These are phyloP conservation scores for Drosophila pseudotakahashii DNA, from an alignment of 2,888 invertebrate species.

Conservation along the genomic window DNA sequence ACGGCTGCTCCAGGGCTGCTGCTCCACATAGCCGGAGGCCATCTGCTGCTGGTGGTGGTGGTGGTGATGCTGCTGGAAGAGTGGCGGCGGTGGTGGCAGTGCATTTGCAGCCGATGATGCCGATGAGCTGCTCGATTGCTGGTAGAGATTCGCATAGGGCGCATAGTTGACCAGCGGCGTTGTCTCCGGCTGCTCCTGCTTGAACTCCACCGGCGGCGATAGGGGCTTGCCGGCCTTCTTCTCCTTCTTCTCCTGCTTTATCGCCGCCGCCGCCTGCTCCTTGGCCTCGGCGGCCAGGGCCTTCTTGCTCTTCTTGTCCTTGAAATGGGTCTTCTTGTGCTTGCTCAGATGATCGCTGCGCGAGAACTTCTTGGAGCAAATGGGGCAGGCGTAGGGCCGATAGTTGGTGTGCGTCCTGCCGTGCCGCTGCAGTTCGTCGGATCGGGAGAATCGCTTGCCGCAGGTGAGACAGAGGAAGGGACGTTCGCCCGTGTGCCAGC, in stretches of 20 bases:
- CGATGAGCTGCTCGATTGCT: slow-evolving; percentile 46
- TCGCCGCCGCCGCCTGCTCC: slow-evolving; percentile 60
- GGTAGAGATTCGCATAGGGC: slow-evolving; percentile 75
- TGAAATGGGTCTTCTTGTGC: slow-evolving; percentile 93
- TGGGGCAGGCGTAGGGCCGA: slow-evolving; percentile 93
- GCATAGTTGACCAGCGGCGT: slow-evolving; percentile 42
- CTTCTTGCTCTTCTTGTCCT: slow-evolving; percentile 83
- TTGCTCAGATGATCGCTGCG: slow-evolving; percentile 97
- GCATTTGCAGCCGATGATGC: not conserved
- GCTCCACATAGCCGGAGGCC: slow-evolving; percentile 42
- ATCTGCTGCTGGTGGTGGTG: slow-evolving; percentile 35
- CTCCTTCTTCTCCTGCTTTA: slow-evolving; percentile 69
- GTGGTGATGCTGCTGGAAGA: slow-evolving; percentile 59
- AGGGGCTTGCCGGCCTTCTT: slow-evolving; percentile 41
- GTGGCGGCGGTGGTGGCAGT: slow-evolving; percentile 56
- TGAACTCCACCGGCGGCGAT: slow-evolving; percentile 61
- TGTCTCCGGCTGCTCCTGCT: slow-evolving; percentile 75
- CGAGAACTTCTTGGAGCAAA: slow-evolving; percentile 96
- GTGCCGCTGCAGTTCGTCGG: slow-evolving; percentile 95
- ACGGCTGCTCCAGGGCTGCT: slow-evolving; percentile 49
- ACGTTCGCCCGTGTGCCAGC: slow-evolving; percentile 97
- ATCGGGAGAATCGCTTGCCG: slow-evolving; percentile 95
- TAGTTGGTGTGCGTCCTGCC: slow-evolving; percentile 95
- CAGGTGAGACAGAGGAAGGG: slow-evolving; percentile 95
- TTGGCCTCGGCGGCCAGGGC: slow-evolving; percentile 77